Percentiles rank a stretch among this genome's conserved stretches.
phyloP scores from a whole-genome alignment of 2,113 vertebrate species.

The Dasyurus viverrinus region DNA sequence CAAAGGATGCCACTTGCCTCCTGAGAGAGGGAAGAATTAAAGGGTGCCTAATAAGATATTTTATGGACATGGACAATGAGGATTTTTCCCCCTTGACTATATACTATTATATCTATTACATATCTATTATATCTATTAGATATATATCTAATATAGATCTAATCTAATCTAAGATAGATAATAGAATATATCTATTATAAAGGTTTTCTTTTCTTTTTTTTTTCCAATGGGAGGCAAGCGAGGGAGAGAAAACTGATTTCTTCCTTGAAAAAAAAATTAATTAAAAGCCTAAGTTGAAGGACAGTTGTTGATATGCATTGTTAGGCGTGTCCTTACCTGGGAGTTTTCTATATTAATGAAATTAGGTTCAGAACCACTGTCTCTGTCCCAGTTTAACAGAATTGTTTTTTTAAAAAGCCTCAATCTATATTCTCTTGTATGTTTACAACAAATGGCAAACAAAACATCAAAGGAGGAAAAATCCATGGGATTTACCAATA shows the following conservation, averaged over 20 bases:
- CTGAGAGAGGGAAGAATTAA: not conserved
- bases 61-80: not conserved
- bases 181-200: not conserved
- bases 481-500: slow-evolving; percentile 86
- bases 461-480: slow-evolving; percentile 23
- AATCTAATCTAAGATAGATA: too few relatives aligned
- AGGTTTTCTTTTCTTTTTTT: not conserved
- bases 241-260: not conserved
- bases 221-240: not conserved
- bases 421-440: not conserved
- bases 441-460: not conserved
- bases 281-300: too few relatives aligned
- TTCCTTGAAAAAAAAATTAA: too few relatives aligned
- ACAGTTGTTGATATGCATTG: not conserved
- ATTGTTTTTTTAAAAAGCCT: not conserved
- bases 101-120: too few relatives aligned
- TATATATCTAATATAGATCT: too few relatives aligned
- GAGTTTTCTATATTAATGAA: not conserved
- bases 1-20: not conserved
- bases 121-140: too few relatives aligned
- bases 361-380: not conserved
- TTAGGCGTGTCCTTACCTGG: not conserved
- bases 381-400: not conserved
- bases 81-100: not conserved
- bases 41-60: not conserved